These are phyloP conservation scores for Megathymus violae DNA, from an alignment of 1,140 invertebrate species.

Conservation along the genomic window DNA sequence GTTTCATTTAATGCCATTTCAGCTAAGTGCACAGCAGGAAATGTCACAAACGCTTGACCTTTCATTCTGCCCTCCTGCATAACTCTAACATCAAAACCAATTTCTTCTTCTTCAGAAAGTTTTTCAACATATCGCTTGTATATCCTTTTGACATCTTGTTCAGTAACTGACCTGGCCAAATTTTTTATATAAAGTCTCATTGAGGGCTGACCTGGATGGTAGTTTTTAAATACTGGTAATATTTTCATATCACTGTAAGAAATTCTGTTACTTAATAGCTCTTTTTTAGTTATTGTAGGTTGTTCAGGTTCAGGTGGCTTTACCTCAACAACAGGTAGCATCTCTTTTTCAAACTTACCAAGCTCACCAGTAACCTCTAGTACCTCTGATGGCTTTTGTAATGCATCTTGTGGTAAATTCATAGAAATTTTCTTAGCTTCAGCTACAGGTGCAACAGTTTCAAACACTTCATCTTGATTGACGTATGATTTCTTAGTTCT, in stretches of 20 bases:
- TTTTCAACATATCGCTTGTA: constrained; percentile 88
- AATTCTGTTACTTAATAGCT: constrained; percentile 88
- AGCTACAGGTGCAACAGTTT: constrained; percentile 79
- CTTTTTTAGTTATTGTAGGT: constrained; percentile 86
- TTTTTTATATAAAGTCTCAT: constrained; percentile 97
- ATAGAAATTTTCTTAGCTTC: constrained; percentile 87
- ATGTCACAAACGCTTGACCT: constrained; percentile 96
- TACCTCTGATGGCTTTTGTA: constrained; percentile 60
- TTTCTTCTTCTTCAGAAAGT: constrained; percentile 72
- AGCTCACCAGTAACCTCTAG: constrained; percentile 65
- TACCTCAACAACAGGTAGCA: constrained; percentile 51
- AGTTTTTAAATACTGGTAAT: constrained; percentile 94
- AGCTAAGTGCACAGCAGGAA: constrained; percentile 88
- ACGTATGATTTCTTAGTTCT: constrained; percentile 74
- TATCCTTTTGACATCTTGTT: constrained; percentile 91
- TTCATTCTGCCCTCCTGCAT: constrained; percentile 99
- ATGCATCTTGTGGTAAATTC: constrained; percentile 81
- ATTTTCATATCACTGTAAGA: constrained; percentile 90
- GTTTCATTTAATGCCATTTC: constrained; percentile 92
- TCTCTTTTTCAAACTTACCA: constrained; percentile 71
- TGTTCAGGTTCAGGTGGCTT: constrained; percentile 55
- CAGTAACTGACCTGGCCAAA: constrained; percentile 91
- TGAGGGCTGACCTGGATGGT: constrained; percentile 91
- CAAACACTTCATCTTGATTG: constrained; percentile 87
- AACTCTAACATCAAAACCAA: constrained; percentile 92